Evolutionary conservation across 2,113 vertebrate species (phyloP), one percentile per base, ranked within the genome.

Genomic region (Nesogale talazaci): DNA sequence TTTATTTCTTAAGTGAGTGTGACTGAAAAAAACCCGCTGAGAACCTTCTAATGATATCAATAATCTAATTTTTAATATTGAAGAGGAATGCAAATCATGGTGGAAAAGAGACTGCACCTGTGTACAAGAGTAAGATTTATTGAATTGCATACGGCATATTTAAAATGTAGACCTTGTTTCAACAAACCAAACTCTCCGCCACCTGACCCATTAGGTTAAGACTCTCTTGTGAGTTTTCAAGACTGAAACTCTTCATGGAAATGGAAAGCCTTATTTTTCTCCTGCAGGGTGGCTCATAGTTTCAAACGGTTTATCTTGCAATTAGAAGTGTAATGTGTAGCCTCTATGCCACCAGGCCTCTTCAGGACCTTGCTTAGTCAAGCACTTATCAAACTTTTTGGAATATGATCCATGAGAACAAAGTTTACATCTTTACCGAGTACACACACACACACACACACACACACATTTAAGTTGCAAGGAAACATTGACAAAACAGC

Each of bases 361-460:
- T 4, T 23, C 59, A 61, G 59, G 59, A 61, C 17, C 22, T 61
- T 61, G 59, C 6, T 90, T 52, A 92, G n/a, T 46, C 72, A 27
- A 94, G 40, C n/a, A 65, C 57, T 84, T 89, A 34, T 74, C 90
- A 63, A 91, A 90, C 15, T 88, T 40, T 90, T 95, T 91, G 88
- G 78, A 94, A 65, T 92, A 5, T 93, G 67, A 79, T 31, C 72
- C 57, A 87, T 14, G 46, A 83, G 82, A 56, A 87, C 65, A 92
- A 91, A 80, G 79, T 90, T 86, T 92, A 36, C 72, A 31, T 84
- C 14, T 74, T 38, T 7, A 84, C 83, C 91, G 2, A 88, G 5
- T 9, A 8, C 6, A 46, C 42, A 46, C 42, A 46, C 42, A 11
- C 6, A 69, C 65, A 70, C 40, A 9, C 34, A 72, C 29, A 38